A percentile compares a stretch with the other conserved stretches of the same genome.
These are phyloP conservation scores for Leptodactylus fallax DNA, from an alignment of 2,797 vertebrate genomes.

Conservation along the genomic window DNA sequence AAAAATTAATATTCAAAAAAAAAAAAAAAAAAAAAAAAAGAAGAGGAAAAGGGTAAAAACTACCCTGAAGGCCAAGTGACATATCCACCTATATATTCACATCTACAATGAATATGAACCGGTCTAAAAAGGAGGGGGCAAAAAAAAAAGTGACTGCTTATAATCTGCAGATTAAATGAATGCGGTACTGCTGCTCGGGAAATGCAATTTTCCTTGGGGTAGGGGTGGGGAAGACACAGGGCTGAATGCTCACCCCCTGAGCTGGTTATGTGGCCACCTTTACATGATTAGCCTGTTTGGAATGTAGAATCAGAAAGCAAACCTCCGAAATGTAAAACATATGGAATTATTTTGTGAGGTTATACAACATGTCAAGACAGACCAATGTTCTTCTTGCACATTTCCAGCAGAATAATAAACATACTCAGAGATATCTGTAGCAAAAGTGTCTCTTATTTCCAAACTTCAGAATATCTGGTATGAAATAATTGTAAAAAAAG, in stretches of 20 bases:
- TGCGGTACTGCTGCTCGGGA: constrained; percentile 2
- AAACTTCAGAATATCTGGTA: neutral
- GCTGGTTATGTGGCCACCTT: constrained; percentile 42
- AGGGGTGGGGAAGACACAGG: constrained; percentile 12
- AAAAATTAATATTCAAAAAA: too few species aligned
- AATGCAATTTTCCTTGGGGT: constrained; percentile 10
- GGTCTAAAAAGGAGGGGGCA: neutral
- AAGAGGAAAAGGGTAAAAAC: too few species aligned
- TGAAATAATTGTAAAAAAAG: neutral
- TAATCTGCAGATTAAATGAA: constrained; percentile 28
- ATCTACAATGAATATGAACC: neutral
- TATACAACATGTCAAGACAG: constrained; percentile 54
- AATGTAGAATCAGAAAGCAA: constrained; percentile 47
- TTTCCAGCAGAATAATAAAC: constrained; percentile 47
- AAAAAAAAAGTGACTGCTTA: constrained; percentile 19
- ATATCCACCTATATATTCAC: neutral
- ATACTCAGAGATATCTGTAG: constrained; percentile 43
- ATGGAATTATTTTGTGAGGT: constrained; percentile 47
- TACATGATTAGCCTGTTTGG: constrained; percentile 50
- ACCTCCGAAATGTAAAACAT: constrained; percentile 40
- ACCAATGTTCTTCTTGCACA: constrained; percentile 34
- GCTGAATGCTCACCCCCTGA: constrained; percentile 24
- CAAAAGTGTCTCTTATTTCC: constrained; percentile 35
- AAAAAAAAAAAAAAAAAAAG: neutral
- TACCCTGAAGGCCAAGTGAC: neutral